A percentile compares a stretch with the other conserved stretches of the same genome.
These are phyloP conservation scores for Morphnarchus princeps DNA, from an alignment of 2,113 vertebrate species.

Conservation along the genomic window DNA sequence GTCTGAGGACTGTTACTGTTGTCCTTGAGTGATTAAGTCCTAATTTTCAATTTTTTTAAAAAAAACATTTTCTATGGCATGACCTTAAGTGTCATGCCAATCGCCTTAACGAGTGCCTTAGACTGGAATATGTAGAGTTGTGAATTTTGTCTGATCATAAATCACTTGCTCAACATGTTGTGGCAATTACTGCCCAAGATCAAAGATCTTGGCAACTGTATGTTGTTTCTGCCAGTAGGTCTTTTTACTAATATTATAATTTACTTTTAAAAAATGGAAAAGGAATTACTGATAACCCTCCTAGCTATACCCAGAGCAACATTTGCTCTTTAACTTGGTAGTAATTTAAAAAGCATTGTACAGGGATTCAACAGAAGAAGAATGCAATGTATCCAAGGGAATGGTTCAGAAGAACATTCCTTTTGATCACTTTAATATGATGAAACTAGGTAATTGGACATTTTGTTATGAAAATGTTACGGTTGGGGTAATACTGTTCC, in stretches of 20 bases:
- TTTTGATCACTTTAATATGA: not conserved
- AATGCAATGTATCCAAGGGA: not conserved
- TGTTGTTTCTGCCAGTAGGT: not conserved
- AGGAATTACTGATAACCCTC: not conserved
- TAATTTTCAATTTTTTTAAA: not conserved
- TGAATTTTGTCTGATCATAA: constrained; percentile 14
- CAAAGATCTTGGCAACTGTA: not conserved
- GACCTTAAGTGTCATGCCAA: not conserved
- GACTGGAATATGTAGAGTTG: not conserved
- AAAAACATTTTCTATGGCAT: not conserved
- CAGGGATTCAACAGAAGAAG: not conserved
- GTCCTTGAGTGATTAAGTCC: not conserved
- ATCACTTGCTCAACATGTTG: not conserved
- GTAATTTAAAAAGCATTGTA: not conserved
- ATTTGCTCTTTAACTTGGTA: not conserved
- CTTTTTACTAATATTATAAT: not conserved
- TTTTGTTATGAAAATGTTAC: not conserved
- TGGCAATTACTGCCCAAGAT: not conserved
- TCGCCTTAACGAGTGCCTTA: not conserved
- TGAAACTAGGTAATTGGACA: not conserved
- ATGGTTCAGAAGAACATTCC: not conserved
- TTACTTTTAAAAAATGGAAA: not conserved
- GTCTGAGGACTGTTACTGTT: not conserved
- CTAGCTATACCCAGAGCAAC: not conserved
- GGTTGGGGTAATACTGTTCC: not conserved